phyloP scores from a whole-genome alignment of 2,888 invertebrate species.

The Copidosoma aretas region DNA sequence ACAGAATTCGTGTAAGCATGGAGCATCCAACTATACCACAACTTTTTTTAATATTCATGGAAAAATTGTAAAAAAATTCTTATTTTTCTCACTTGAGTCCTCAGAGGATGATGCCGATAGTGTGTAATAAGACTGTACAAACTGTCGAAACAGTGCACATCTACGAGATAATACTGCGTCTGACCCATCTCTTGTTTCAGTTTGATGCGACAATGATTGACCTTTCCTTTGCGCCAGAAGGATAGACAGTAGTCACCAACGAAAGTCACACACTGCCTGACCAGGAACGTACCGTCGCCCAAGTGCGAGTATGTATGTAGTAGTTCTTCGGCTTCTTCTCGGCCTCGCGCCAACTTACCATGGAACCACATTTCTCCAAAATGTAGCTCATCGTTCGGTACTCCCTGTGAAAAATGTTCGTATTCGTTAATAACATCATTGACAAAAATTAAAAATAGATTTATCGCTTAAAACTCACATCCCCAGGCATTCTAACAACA shows the following conservation, averaged over 20 bases:
- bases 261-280: constrained; percentile 93
- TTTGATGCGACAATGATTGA: constrained; percentile 91
- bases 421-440: not conserved
- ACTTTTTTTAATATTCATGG: not conserved
- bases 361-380: constrained; percentile 95
- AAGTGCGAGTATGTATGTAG: constrained; percentile 78
- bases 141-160: constrained; percentile 87
- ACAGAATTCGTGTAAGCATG: too few species aligned
- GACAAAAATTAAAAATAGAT: not conserved
- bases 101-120: constrained; percentile 84
- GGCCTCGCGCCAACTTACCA: constrained; percentile 82
- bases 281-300: constrained; percentile 91
- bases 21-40: not conserved
- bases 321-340: constrained; percentile 72
- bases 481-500: constrained; percentile 47
- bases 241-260: constrained; percentile 95
- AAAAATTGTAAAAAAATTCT: not conserved
- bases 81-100: constrained; percentile 72
- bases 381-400: constrained; percentile 87
- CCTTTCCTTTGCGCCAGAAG: constrained; percentile 88
- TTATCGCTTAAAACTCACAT: constrained; percentile 46
- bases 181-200: constrained; percentile 87
- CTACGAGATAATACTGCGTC: constrained; percentile 89
- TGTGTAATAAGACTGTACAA: constrained; percentile 89
- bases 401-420: constrained; percentile 61